Evolutionary conservation across 92 coral and sea anemone species (phyloP), one percentile per base, ranked within the genome.

Genomic region (Phenganax stokvisi): DNA sequence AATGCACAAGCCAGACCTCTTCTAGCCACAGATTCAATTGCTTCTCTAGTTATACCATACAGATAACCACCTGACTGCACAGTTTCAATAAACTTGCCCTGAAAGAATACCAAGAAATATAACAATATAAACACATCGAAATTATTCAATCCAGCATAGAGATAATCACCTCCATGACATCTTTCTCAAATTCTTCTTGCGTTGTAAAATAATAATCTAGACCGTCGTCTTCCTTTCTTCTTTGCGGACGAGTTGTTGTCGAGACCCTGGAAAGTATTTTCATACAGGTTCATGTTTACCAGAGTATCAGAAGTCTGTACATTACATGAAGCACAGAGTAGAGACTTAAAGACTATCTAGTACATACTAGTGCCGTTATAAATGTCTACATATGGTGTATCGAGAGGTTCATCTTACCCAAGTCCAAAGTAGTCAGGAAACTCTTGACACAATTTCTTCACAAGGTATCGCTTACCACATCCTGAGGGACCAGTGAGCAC

Each of bases 401-500:
- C 47, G 5, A 37, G 47, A 37, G 6, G 67, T 61, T 61, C 9
- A 29, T 55, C 90, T 83, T 57, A 93, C 97, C 97, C 97, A 31
- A 88, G 81, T 74, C 97, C 97, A 67, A 93, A 93, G 87, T 89
- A 93, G 62, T 93, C 97, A 57, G 97, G 96, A 65, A 93, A 93
- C 80, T 93, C 97, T 72, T 91, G 97, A 51, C 97, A 93, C 68
- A 93, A 64, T 63, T 92, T 83, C 66, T 85, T 87, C 8, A 91
- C 89, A 27, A 93, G 89, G n/a, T 79, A 67, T 63, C 91, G 87
- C 67, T 93, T 93, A 3, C 98, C 98, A 44, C 92, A 80, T 9
- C 98, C 98, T 28, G 86, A 81, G 4, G 98, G 98, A 30, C 98
- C 98, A 55, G 97, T 89, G 71, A 93, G 86, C 12, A 91, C 86